Base-by-base conservation (phyloP, 1,140 invertebrate genomes). In the Physella acuta region DNA sequence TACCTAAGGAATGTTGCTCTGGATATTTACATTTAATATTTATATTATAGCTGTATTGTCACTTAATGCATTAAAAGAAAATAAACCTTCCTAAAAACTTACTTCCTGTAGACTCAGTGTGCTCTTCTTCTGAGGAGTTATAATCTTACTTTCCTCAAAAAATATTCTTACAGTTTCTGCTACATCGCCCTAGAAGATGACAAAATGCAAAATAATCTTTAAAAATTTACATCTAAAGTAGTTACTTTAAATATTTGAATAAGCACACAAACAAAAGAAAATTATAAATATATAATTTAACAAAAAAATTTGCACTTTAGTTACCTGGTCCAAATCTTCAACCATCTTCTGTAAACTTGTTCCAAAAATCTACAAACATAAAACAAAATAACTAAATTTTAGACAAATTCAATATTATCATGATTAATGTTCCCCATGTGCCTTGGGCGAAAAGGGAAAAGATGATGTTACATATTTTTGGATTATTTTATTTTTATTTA, bases 121-220 rank as follows among this genome's bases (percentile, higher is more conserved):
- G 79, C 93, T 94, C 70, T 92, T 90, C 55, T 84, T 81, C 20
- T 88, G 86, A 0, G 92, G 91, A 72, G 87, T 86, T 1, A 89
- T 73, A 51, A 79, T 82, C 33, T 78, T 83, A 62, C 90, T 93
- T 61, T 89, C 86, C 71, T 91, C 89, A 84, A 92, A 96, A 81
- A 93, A 95, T 58, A 88, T 82, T 72, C 89, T 85, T n/a, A 96
- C 89, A 0, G 94, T 97, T 78, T 94, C 92, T 3, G 94, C 92
- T 20, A 96, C 90, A 86, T 97, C 94, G 0, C 94, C 94, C 80
- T 77, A 34, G 8, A 1, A 63, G 61, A 28, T n/a, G n/a, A n/a
- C n/a, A n/a, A n/a, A n/a, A n/a, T n/a, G 53, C 11, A 56, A 49
- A n/a, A n/a, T 11, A 49, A n/a, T 11, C 11, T 49, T 14, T 49